Percentiles rank a stretch among this genome's conserved stretches.
Conservation (phyloP, 2,113 vertebrate species). For the Ictalurus furcatus region DNA sequence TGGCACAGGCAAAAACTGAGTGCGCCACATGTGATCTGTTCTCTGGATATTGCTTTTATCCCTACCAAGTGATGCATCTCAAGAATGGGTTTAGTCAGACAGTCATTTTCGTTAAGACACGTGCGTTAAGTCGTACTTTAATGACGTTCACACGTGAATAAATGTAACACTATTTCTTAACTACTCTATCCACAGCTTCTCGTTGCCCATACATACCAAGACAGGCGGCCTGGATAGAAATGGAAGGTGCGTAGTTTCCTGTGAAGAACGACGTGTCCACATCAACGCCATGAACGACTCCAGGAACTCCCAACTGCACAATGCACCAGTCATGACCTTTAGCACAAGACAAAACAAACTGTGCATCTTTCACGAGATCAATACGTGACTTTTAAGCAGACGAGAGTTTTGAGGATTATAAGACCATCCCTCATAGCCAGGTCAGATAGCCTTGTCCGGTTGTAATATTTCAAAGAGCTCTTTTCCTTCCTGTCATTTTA, state of each 20-base stretch:
- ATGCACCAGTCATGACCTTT: conserved; percentile 77
- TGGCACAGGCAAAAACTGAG: neutral
- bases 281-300: conserved; percentile 67
- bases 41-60: neutral
- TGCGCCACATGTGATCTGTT: neutral
- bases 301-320: conserved; percentile 70
- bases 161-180: neutral
- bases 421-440: conserved; percentile 22
- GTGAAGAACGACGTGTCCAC: conserved; percentile 79
- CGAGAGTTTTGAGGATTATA: conserved; percentile 21
- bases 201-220: conserved; percentile 55
- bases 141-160: no score
- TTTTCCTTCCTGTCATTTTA: conserved; percentile 23
- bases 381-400: conserved; percentile 27
- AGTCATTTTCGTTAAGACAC: no score
- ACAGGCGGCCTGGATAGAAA: conserved; percentile 72
- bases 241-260: conserved; percentile 68
- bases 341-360: neutral
- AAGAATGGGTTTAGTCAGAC: neutral
- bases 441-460: conserved; percentile 29
- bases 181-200: neutral
- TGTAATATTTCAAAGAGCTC: conserved; percentile 29
- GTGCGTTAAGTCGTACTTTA: neutral
- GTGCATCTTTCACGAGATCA: conserved; percentile 46
- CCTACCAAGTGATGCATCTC: neutral